These are phyloP conservation scores for Eremophila alpestris DNA, from an alignment of 2,797 vertebrate genomes.

Conservation along the genomic window DNA sequence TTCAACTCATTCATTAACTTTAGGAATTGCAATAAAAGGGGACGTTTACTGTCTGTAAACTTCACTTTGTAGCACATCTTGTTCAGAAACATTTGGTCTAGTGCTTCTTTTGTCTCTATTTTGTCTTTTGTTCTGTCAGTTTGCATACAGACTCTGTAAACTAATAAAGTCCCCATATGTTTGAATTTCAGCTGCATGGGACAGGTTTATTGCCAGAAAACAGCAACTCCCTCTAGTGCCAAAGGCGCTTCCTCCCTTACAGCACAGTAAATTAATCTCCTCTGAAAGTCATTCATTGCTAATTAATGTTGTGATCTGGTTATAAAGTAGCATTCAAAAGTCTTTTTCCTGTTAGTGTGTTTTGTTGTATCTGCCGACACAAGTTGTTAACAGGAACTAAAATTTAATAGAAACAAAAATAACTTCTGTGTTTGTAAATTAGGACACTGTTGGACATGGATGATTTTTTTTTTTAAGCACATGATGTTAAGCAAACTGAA, in stretches of 20 bases:
- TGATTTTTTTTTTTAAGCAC: not conserved
- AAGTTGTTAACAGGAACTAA: not conserved
- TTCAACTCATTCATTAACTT: not conserved
- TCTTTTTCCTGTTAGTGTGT: not conserved
- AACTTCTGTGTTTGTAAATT: not conserved
- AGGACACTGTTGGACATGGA: not conserved
- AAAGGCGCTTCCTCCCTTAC: not conserved
- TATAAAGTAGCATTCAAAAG: not conserved
- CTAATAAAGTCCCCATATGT: not conserved
- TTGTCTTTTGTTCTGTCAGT: not conserved
- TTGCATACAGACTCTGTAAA: not conserved
- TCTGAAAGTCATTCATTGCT: not conserved
- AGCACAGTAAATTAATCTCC: not conserved
- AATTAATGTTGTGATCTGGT: not conserved
- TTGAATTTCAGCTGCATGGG: not conserved
- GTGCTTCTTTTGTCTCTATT: not conserved
- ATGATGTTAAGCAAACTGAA: not conserved
- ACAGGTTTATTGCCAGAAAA: not conserved
- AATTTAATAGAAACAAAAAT: not conserved
- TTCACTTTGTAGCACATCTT: not conserved
- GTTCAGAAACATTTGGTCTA: not conserved
- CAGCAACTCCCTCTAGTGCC: slow-evolving; percentile 9
- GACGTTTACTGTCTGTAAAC: not conserved
- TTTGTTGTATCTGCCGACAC: not conserved
- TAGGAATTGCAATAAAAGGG: not conserved